Base-by-base conservation (phyloP, 92 coral and sea anemone species). In the Phenganax marumi region DNA sequence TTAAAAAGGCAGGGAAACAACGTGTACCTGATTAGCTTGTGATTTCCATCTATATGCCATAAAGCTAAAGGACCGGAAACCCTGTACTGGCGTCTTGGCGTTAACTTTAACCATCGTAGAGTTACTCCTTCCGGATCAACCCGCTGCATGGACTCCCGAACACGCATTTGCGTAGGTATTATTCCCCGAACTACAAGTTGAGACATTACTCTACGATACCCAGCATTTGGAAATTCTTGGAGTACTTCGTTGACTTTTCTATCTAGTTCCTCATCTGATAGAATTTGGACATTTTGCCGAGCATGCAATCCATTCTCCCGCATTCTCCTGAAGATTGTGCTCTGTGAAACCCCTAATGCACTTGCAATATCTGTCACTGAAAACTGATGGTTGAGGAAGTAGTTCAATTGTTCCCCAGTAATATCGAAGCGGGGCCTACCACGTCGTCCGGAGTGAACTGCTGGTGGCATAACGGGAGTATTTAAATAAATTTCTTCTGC, bases 41-140 rank as follows among this genome's bases (percentile, higher is more conserved):
- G 89, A 68, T 86, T 81, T n/a, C 89, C 89, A 68, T 82, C 86
- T 75, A 82, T 76, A 49, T 87, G 90, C 90, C 91, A 88, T 72
- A 88, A 73, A 65, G 86, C 74, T 58, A 88, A 81, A 8, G 87
- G 87, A 43, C 85, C 87, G 78, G 84, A 76, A 8, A 83, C 85
- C 52, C 64, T 18, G 65, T 84, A 87, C 71, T 51, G 73, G 51
- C 81, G 81, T 26, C 90, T 87, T 12, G 90, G 88, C 12, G 88
- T 87, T 10, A 84, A 21, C 12, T 70, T 52, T 16, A 87, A 50
- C 90, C 90, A 87, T 83, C 85, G 68, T 71, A 24, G 77, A 43
- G 81, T 85, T 23, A 77, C 81, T 17, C 90, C 85, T 21, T 84
- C 78, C 7, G 81, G 90, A 39, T 87, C 87, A 43, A 70, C 49